Conservation (phyloP, 30 jellyfish, hydroid and myxozoan species). For the Mastigias papua region DNA sequence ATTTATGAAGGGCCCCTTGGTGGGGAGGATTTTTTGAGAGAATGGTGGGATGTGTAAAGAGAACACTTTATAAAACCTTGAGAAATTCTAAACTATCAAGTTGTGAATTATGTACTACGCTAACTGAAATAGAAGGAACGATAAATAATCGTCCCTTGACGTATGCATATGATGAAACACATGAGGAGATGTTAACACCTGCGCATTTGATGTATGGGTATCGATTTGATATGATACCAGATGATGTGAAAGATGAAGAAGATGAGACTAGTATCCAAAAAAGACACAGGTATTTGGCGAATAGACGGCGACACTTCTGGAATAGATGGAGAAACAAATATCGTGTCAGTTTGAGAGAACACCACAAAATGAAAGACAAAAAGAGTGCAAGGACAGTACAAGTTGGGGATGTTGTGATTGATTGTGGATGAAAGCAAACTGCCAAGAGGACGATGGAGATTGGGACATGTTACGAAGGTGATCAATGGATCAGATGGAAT, state of each 20-base stretch:
- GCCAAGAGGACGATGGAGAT: constrained; percentile 46
- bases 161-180: constrained; percentile 31
- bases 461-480: constrained; percentile 26
- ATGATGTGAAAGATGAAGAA: neutral
- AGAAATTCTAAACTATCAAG: constrained; percentile 16
- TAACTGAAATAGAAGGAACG: constrained; percentile 52
- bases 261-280: constrained; percentile 14
- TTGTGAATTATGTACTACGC: constrained; percentile 36
- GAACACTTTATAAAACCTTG: constrained; percentile 31
- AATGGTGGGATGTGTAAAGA: constrained; percentile 39
- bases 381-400: neutral
- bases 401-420: constrained; percentile 46
- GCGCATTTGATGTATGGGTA: constrained; percentile 52
- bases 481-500: constrained; percentile 27
- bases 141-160: constrained; percentile 44
- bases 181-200: constrained; percentile 44
- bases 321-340: constrained; percentile 45
- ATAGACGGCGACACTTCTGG: constrained; percentile 15
- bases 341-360: constrained; percentile 14
- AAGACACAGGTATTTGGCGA: constrained; percentile 17
- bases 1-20: constrained; percentile 65
- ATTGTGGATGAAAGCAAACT: constrained; percentile 30
- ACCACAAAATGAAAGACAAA: neutral
- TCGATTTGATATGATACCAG: constrained; percentile 26
- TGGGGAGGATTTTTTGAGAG: constrained; percentile 70